Base-by-base conservation (phyloP, 2,797 vertebrate species). In the Bradypodion pumilum region DNA sequence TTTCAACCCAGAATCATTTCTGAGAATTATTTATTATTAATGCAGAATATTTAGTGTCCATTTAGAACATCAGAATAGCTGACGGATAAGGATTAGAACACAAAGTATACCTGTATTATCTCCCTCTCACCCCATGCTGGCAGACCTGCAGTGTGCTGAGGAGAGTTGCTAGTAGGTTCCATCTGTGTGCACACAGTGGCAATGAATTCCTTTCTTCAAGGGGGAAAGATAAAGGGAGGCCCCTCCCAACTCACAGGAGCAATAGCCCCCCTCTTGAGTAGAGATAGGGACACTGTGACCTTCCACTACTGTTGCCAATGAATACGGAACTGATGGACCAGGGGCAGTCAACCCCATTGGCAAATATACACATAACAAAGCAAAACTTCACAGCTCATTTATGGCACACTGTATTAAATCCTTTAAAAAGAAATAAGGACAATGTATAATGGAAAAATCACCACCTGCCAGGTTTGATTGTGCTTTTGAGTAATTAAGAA, bases 371-470 rank as follows among this genome's bases (percentile, higher is more conserved):
- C 42, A 73, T 3, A 73, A 35, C 70, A 72, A 72, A 72, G 29
- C 1, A 72, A 15, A 29, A 13, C 8, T 7, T 49, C 49, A 66
- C 21, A 56, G 37, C 35, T 35, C 46, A 40, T 27, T 52, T 66
- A 42, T 42, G 56, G 44, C 27, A 63, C 59, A 78, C 7, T n/a
- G 16, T 32, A 52, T 76, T 84, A 76, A n/a, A 16, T 60, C 81
- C 63, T 68, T 16, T 40, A 75, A 65, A 37, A 19, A 60, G 21
- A 69, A 27, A 72, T 86, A 59, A 83, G 78, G 10, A 29, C 78
- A 83, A 84, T 35, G n/a, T 9, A 65, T 66, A 65, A 80, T 27
- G 35, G 87, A 80, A 85, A 85, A 32, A 25, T 80, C 66, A 19
- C 44, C 19, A 74, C 76, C 46, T 80, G 72, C 37, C 74, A 37